Evolutionary conservation across 1,140 invertebrate genomes (phyloP), one percentile per base, ranked within the genome.

Genomic region (Hyles vespertilio): DNA sequence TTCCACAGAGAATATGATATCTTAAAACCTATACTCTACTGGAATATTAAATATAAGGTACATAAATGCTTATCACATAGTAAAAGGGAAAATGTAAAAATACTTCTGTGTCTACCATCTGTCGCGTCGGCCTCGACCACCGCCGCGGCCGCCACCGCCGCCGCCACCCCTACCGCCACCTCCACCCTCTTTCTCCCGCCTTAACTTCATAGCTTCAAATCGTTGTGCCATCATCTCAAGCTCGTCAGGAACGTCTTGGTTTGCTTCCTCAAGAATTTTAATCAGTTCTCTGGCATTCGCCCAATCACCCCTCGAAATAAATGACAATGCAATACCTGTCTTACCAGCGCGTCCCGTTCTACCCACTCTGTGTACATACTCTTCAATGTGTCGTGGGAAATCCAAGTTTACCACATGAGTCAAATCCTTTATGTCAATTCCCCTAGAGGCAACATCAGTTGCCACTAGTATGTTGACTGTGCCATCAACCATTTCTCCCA

Each of bases 381-480:
- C 96, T 78, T 98, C 97, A 74, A 98, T 95, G 74, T 97, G 95
- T 7, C 92, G 90, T 0, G 97, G 97, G 72, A 98, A 97, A 83
- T 98, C 97, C 73, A 93, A 96, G 82, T 98, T 98, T 10, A 86
- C 65, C 34, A 91, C 94, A 90, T 92, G 96, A 90, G 96, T 97
- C 3, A 98, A 92, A 77, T 98, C 96, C 80, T 95, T 94, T 45
- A 98, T 97, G 83, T 99, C 97, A 50, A 98, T 92, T 34, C 97
- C 97, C 68, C 97, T 90, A 34, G 96, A 96, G 0, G 96, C 97
- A 11, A 98, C 95, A 91, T 98, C 97, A n/a, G 97, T 98, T 3
- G 97, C 97, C 22, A 98, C 92, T n/a, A 98, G 89, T 65, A 98
- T 96, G 40, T 91, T 91, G 0, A 95, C 94, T 5, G 84, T 77